Conservation (phyloP, 2,797 vertebrate genomes). For the Acrocephalus scirpaceus region DNA sequence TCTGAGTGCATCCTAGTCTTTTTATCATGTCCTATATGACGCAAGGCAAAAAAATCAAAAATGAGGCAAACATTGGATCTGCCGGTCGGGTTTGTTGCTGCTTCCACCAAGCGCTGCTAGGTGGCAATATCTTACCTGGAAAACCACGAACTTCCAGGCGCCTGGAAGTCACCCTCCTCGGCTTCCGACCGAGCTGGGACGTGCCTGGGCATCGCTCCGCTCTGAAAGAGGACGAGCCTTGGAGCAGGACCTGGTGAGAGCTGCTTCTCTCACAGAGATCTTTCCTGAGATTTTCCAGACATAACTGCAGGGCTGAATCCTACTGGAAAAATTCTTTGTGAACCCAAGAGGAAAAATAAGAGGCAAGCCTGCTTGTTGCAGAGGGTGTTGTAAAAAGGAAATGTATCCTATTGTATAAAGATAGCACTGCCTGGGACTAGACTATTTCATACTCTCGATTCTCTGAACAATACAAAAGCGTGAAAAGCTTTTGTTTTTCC, state of each 20-base stretch:
- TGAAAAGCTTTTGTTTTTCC: neutral
- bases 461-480: neutral
- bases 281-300: neutral
- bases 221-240: neutral
- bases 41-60: neutral
- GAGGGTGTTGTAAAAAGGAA: neutral
- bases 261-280: neutral
- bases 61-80: neutral
- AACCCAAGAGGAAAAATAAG: neutral
- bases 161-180: neutral
- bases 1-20: neutral
- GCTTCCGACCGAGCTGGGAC: neutral
- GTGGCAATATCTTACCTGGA: constrained; percentile 45
- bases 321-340: neutral
- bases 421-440: neutral
- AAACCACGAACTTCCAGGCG: neutral
- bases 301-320: neutral
- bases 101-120: constrained; percentile 41
- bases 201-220: neutral
- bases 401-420: neutral
- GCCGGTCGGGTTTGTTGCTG: neutral
- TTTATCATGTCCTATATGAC: fast-evolving
- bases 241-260: neutral
- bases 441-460: neutral
- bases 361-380: neutral